A percentile compares a stretch with the other conserved stretches of the same genome.
phyloP scores from a whole-genome alignment of 1,140 invertebrate genomes.

The Halictus rubicundus region DNA sequence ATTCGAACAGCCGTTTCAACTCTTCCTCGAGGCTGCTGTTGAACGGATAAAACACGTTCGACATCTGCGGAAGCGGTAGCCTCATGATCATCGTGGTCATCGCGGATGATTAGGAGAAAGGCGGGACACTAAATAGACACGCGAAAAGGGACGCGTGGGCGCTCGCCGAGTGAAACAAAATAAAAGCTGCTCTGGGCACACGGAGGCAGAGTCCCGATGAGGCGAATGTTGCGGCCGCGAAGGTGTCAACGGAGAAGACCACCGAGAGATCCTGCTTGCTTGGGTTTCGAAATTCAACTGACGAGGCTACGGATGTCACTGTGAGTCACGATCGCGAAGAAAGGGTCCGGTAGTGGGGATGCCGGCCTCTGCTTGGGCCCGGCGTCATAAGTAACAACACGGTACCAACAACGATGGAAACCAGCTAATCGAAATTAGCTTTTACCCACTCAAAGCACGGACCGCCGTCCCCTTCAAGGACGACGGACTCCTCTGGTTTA shows the following conservation, averaged over 20 bases:
- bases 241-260: neutral
- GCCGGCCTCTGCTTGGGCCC: conserved; percentile 7
- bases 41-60: conserved; percentile 65
- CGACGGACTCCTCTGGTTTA: too few species aligned
- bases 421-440: neutral
- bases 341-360: conserved; percentile 38
- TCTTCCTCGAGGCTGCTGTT: conserved; percentile 72
- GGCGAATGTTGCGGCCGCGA: neutral
- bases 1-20: conserved; percentile 66
- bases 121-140: too few species aligned
- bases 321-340: conserved; percentile 9
- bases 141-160: too few species aligned
- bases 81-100: conserved; percentile 13
- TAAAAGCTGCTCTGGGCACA: neutral
- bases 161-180: neutral
- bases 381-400: too few species aligned
- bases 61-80: conserved; percentile 48
- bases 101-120: neutral
- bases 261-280: neutral
- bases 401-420: neutral
- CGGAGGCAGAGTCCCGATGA: neutral
- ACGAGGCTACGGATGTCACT: neutral
- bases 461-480: too few species aligned
- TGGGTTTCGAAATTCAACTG: conserved; percentile 39
- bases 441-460: too few species aligned